phyloP scores from a whole-genome alignment of 1,140 invertebrate species.

The Hyles vespertilio region DNA sequence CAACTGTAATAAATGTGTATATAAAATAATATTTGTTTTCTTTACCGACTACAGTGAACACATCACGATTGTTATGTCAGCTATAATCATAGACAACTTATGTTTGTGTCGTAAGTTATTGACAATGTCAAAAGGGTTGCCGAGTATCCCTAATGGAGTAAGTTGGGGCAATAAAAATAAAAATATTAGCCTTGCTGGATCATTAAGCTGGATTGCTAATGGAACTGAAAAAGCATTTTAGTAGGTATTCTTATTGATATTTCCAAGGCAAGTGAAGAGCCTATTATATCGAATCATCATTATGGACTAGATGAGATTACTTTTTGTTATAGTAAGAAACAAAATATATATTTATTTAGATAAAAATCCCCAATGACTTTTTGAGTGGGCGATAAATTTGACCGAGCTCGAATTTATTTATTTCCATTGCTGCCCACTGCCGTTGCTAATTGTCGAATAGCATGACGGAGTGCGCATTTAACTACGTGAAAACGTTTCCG shows the following conservation, averaged over 20 bases:
- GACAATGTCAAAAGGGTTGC: slow-evolving; percentile 10
- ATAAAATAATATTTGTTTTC: slow-evolving; percentile 31
- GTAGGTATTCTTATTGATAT: not conserved
- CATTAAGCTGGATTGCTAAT: not conserved
- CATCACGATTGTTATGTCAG: too few species aligned
- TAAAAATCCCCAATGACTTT: slow-evolving; percentile 5
- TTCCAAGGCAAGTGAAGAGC: too few species aligned
- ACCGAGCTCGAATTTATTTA: slow-evolving; percentile 17
- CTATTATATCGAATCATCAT: too few species aligned
- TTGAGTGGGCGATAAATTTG: slow-evolving; percentile 14
- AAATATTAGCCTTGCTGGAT: not conserved
- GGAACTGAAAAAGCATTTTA: not conserved
- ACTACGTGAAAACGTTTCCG: slow-evolving; percentile 41
- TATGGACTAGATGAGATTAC: too few species aligned
- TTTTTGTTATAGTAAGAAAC: too few species aligned
- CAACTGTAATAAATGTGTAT: slow-evolving; percentile 68
- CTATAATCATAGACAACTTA: not conserved
- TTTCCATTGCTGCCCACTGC: slow-evolving; percentile 17
- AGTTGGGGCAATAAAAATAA: slow-evolving; percentile 13
- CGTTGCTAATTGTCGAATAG: slow-evolving; percentile 37
- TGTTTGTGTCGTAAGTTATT: slow-evolving; percentile 2
- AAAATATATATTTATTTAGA: too few species aligned
- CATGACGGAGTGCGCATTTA: slow-evolving; percentile 32
- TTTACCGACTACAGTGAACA: not conserved
- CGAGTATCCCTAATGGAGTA: not conserved